Percentiles rank a stretch among this genome's conserved stretches.
Evolutionary conservation across 2,113 vertebrate genomes (phyloP).

Genomic region (Junco hyemalis): DNA sequence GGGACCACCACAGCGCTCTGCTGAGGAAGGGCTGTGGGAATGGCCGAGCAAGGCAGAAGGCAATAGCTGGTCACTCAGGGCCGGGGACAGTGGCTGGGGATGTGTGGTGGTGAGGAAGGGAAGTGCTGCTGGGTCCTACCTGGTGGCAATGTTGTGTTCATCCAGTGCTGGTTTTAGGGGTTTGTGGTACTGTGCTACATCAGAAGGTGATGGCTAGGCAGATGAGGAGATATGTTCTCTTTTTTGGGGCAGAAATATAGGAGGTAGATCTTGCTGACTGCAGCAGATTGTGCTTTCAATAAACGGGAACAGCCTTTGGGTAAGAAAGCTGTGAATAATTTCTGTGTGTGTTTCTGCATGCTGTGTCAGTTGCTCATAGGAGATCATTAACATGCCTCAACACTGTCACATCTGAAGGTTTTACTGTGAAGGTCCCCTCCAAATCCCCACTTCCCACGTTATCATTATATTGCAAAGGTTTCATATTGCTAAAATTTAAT

Average conservation of each 20-base stretch:
- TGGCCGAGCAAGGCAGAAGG: neutral
- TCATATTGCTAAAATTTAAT: too few species aligned
- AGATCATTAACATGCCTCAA: neutral
- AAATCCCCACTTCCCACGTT: neutral
- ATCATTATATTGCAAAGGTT: too few species aligned
- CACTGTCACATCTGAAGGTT: neutral
- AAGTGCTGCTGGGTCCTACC: neutral
- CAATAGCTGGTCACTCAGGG: neutral
- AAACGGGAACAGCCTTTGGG: neutral
- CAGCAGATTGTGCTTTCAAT: neutral
- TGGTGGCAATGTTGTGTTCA: neutral
- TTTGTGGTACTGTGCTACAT: neutral
- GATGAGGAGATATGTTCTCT: rapidly evolving
- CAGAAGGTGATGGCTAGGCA: neutral
- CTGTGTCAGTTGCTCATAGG: neutral
- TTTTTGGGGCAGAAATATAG: neutral
- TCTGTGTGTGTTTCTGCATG: neutral
- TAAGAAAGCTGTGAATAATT: neutral
- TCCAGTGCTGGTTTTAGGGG: neutral
- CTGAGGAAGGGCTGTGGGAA: neutral
- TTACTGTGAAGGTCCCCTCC: neutral
- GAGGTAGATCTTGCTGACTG: neutral
- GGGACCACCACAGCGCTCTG: rapidly evolving
- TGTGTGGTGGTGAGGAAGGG: neutral
- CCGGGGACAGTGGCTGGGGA: neutral